Evolutionary conservation across 1,140 invertebrate genomes (phyloP), one percentile per base, ranked within the genome.

Genomic region (Paramacrobiotus metropolitanus): DNA sequence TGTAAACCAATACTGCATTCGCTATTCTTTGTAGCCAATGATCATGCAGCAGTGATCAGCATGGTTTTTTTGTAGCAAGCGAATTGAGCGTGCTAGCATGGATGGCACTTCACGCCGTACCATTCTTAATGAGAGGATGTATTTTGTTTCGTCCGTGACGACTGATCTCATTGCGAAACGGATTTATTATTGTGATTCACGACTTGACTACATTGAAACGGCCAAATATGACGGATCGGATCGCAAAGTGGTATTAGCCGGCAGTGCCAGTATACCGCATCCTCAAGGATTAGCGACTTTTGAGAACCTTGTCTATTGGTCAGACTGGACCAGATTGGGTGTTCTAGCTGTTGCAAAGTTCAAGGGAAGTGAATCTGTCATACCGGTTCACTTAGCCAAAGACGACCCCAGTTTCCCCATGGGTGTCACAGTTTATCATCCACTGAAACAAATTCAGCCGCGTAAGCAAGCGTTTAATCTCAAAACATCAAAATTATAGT

Each of bases 131-230:
- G 86, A 89, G 70, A 85, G 87, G 0, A 85, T 88, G 0, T 91
- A 92, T 70, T 86, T 85, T 74, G 89, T 85, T 1, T 85, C 83
- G 21, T 89, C 85, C 40, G 79, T 93, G 0, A 79, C 87, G 0
- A 81, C 87, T 0, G 88, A 89, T 72, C 84, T 87, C 2, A 85
- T 93, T 2, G 82, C 83, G 0, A 82, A 85, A 68, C 76, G 90
- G 34, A 80, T 98, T 4, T 95, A 90, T 73, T 98, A 93, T 86
- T 94, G 89, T 67, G 93, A 97, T 72, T 86, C 86, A 0, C 76
- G 94, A 2, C 72, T 97, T 34, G 92, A 97, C 73, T 96, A 95
- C 70, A 96, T 98, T 64, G 93, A 97, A 70, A 93, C 89, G 0
- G 87, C 92, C 1, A 86, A 95, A 70, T 98, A 97, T 69, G 82